Evolutionary conservation across 2,888 invertebrate species (phyloP).

Genomic region (Eristalis intricaria): DNA sequence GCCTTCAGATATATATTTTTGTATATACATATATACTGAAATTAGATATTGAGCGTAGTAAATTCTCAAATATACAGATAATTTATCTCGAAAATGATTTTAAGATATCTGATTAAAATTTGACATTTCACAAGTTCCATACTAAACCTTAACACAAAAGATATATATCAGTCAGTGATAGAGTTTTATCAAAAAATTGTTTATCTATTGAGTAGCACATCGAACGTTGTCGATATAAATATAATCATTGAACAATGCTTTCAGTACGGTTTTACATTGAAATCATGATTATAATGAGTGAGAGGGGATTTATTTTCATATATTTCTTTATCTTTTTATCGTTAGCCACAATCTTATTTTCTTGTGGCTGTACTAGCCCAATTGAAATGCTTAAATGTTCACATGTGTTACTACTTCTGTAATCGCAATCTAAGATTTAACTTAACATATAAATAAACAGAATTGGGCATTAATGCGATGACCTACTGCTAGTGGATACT

Average conservation of each 20-base stretch:
- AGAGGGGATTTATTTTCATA: slow-evolving; percentile 14
- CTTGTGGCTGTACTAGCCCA: neutral
- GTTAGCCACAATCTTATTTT: slow-evolving; percentile 51
- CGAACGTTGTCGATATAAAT: slow-evolving; percentile 31
- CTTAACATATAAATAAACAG: slow-evolving; percentile 20
- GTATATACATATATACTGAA: neutral
- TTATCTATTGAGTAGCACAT: slow-evolving; percentile 56
- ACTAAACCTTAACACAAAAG: neutral
- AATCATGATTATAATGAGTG: slow-evolving; percentile 44
- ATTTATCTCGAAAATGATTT: slow-evolving; percentile 10
- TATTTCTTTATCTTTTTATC: slow-evolving; percentile 61
- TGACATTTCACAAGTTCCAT: slow-evolving; percentile 1
- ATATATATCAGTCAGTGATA: slow-evolving; percentile 26
- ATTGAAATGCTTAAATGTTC: neutral
- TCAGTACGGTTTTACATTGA: slow-evolving; percentile 38
- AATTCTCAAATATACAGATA: neutral
- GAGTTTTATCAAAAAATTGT: slow-evolving; percentile 39
- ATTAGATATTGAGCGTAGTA: slow-evolving; percentile 2
- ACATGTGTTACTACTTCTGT: neutral
- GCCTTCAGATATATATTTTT: neutral
- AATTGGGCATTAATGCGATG: slow-evolving; percentile 37
- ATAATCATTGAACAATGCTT: slow-evolving; percentile 46
- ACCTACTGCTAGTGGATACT: slow-evolving; percentile 25
- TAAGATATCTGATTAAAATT: neutral
- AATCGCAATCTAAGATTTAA: slow-evolving; percentile 47